Conservation (phyloP, 2,797 vertebrate genomes). For the Synaphobranchus kaupii region DNA sequence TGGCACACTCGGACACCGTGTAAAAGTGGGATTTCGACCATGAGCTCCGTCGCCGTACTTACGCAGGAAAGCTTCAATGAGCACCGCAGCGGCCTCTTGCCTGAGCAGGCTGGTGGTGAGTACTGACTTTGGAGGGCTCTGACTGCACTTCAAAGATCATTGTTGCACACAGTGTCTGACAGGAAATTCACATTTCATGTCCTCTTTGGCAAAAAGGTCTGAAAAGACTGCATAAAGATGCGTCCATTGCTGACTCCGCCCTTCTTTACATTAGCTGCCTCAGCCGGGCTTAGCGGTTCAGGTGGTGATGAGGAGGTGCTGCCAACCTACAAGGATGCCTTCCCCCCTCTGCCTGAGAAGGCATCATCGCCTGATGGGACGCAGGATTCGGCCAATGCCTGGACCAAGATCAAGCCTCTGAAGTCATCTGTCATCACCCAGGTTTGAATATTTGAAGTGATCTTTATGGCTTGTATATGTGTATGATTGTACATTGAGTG, state of each 20-base stretch:
- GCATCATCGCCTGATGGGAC: slow-evolving; percentile 83
- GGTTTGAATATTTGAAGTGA: slow-evolving; percentile 54
- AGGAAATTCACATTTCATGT: neutral
- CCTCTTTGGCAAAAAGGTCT: neutral
- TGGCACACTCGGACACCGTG: slow-evolving; percentile 95
- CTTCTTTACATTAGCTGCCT: slow-evolving; percentile 53
- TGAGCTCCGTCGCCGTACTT: slow-evolving; percentile 99
- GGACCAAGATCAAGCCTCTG: slow-evolving; percentile 96
- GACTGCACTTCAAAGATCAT: neutral
- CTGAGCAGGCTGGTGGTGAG: slow-evolving; percentile 86
- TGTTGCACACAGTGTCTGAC: neutral
- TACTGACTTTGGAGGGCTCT: neutral
- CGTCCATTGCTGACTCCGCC: neutral
- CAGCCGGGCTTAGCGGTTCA: slow-evolving; percentile 80
- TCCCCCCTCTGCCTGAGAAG: slow-evolving; percentile 98
- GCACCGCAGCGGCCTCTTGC: slow-evolving; percentile 93
- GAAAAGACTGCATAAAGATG: neutral
- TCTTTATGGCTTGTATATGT: neutral
- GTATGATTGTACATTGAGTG: neutral
- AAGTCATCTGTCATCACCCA: slow-evolving; percentile 99
- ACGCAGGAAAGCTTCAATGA: slow-evolving; percentile 99
- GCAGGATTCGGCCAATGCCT: slow-evolving; percentile 88
- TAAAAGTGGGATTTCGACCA: slow-evolving; percentile 91
- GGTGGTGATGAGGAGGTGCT: slow-evolving; percentile 95
- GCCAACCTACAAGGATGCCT: slow-evolving; percentile 99